These are phyloP conservation scores for Drosophila incognita DNA, from an alignment of 2,888 invertebrate species.

Conservation along the genomic window DNA sequence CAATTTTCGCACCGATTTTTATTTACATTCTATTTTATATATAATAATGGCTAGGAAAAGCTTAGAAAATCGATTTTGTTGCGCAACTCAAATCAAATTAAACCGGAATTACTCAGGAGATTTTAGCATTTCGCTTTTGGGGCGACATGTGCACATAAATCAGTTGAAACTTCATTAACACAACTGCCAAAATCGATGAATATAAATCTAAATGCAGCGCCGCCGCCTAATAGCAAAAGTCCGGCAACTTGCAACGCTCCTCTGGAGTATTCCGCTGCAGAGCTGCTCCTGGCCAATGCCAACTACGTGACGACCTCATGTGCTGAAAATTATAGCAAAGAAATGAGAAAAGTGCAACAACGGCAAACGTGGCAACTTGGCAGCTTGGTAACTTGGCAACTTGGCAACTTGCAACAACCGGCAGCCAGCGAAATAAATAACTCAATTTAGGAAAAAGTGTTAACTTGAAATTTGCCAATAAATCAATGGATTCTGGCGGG, in stretches of 20 bases:
- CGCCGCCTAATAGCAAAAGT: slow-evolving; percentile 24
- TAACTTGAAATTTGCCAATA: slow-evolving; percentile 79
- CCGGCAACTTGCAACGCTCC: slow-evolving; percentile 20
- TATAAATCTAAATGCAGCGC: slow-evolving; percentile 66
- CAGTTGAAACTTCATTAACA: slow-evolving; percentile 76
- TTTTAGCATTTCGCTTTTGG: slow-evolving; percentile 11
- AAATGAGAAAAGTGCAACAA: slow-evolving; percentile 30
- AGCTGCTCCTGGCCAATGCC: slow-evolving; percentile 20
- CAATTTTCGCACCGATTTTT: neutral
- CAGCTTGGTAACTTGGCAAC: neutral
- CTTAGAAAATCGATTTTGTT: slow-evolving; percentile 58
- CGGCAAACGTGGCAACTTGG: slow-evolving; percentile 27
- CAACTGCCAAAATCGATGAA: slow-evolving; percentile 76
- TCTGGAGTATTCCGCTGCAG: slow-evolving; percentile 17
- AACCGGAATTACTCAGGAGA: slow-evolving; percentile 13
- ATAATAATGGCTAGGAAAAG: neutral
- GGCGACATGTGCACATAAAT: slow-evolving; percentile 58
- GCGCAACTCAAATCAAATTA: slow-evolving; percentile 40
- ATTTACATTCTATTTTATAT: neutral
- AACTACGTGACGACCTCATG: slow-evolving; percentile 63
- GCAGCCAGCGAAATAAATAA: slow-evolving; percentile 70
- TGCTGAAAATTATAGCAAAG: slow-evolving; percentile 49
- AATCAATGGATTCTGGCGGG: slow-evolving; percentile 65
- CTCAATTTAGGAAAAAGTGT: slow-evolving; percentile 80
- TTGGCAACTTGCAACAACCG: slow-evolving; percentile 23